Conservation (phyloP, 2,113 vertebrate species). For the Bos indicus region DNA sequence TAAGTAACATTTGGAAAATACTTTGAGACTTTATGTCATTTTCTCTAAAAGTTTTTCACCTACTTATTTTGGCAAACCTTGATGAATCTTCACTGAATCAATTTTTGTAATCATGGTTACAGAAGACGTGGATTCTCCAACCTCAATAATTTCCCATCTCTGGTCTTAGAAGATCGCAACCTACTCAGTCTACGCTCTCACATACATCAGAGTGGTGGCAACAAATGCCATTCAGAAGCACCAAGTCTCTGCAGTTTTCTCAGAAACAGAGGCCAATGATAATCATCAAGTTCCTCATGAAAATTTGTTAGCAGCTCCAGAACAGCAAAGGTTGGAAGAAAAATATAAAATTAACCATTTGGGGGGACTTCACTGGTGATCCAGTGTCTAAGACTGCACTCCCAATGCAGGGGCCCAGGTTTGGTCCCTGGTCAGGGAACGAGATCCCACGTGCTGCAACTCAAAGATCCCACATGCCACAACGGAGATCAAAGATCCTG, state of each 20-base stretch:
- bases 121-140: not conserved
- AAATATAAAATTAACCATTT: not conserved
- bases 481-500: not conserved
- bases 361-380: not conserved
- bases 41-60: not conserved
- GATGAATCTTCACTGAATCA: not conserved
- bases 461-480: not conserved
- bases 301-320: too few relatives aligned
- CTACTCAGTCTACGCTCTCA: not conserved
- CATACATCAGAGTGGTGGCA: accelerated
- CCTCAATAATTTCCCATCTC: not conserved
- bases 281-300: not conserved
- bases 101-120: not conserved
- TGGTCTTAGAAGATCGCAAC: not conserved
- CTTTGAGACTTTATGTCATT: not conserved
- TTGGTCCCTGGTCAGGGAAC: not conserved
- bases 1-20: too few relatives aligned
- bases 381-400: not conserved
- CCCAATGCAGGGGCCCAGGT: not conserved
- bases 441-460: not conserved
- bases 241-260: not conserved
- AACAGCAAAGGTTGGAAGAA: not conserved
- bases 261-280: not conserved
- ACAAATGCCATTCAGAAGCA: not conserved
- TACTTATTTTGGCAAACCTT: accelerated